phyloP scores from a whole-genome alignment of 2,888 invertebrate genomes.

The Eilema depressum region DNA sequence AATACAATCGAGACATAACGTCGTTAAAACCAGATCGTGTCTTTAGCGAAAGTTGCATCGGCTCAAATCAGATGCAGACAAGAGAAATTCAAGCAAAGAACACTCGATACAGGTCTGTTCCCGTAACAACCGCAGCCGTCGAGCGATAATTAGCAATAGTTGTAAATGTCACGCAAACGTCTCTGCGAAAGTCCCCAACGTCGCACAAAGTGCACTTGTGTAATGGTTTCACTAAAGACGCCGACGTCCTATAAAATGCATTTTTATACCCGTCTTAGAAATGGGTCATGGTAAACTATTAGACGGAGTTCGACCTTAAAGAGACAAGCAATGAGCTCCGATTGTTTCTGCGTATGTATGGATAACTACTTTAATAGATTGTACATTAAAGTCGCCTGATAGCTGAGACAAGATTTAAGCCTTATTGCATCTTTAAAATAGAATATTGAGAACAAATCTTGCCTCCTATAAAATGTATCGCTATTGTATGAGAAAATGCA shows the following conservation, averaged over 20 bases:
- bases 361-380: too few species aligned
- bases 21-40: constrained; percentile 76
- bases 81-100: constrained; percentile 70
- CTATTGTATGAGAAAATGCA: not conserved
- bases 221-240: constrained; percentile 42
- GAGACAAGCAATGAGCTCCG: not conserved
- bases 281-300: constrained; percentile 43
- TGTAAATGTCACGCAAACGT: constrained; percentile 79
- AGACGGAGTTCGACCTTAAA: constrained; percentile 30
- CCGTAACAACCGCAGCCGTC: constrained; percentile 69
- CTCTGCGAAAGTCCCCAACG: constrained; percentile 39
- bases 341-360: constrained; percentile 48
- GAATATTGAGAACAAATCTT: not conserved
- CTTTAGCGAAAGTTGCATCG: constrained; percentile 76
- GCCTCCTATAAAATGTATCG: not conserved
- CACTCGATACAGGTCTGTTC: constrained; percentile 71
- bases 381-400: too few species aligned
- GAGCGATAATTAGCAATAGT: constrained; percentile 76
- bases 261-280: constrained; percentile 40
- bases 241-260: constrained; percentile 42
- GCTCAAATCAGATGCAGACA: constrained; percentile 77
- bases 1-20: constrained; percentile 52
- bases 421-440: not conserved
- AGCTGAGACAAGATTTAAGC: too few species aligned
- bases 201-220: constrained; percentile 38